A percentile compares a stretch with the other conserved stretches of the same genome.
Conservation (phyloP, 2,888 invertebrate genomes). For the Aspidiotus rigidus region DNA sequence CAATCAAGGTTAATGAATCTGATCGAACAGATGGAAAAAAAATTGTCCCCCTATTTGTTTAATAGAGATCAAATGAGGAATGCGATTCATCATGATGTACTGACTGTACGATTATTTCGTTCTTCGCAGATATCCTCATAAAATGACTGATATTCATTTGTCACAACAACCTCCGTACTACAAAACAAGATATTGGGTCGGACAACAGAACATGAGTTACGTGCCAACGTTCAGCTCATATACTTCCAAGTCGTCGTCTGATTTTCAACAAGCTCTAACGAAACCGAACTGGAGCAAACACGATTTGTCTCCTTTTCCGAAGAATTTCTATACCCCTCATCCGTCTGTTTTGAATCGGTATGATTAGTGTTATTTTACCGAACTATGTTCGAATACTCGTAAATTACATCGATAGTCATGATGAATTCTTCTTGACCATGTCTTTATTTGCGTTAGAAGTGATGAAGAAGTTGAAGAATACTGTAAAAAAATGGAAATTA, state of each 20-base stretch:
- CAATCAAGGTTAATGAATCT: neutral
- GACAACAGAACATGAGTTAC: conserved; percentile 26
- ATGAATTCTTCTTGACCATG: too few relatives aligned
- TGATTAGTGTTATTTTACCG: neutral
- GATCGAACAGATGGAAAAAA: neutral
- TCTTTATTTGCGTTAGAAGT: conserved; percentile 44
- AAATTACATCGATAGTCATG: too few relatives aligned
- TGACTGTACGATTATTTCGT: too few relatives aligned
- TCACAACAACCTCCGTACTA: conserved; percentile 25
- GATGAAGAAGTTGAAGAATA: conserved; percentile 63
- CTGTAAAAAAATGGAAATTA: conserved; percentile 71
- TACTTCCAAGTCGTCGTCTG: conserved; percentile 13
- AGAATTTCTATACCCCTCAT: conserved; percentile 86
- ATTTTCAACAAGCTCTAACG: conserved; percentile 46
- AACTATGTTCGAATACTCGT: too few relatives aligned
- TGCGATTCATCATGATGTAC: too few relatives aligned
- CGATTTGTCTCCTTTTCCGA: conserved; percentile 76
- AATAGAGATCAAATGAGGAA: too few relatives aligned
- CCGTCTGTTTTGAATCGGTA: conserved; percentile 53
- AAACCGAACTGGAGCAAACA: conserved; percentile 82
- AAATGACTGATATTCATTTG: conserved; percentile 27
- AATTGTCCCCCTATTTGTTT: neutral
- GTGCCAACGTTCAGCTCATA: conserved; percentile 18
- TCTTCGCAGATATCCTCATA: neutral
- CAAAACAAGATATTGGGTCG: conserved; percentile 28